phyloP scores from a whole-genome alignment of 2,888 invertebrate genomes.

The Acleris sparsana region DNA sequence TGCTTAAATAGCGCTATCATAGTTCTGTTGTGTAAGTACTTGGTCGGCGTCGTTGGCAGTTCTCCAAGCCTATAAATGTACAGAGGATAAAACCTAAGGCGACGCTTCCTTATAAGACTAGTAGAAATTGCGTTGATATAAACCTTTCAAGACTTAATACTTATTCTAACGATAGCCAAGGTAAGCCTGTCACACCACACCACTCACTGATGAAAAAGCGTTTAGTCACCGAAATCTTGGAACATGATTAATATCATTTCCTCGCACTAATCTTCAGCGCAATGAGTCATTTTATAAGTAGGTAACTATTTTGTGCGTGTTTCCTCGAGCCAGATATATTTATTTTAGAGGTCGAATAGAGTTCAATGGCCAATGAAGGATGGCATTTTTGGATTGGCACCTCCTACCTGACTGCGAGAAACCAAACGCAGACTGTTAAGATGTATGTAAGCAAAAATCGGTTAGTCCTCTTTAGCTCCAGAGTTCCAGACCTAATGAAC shows the following conservation, averaged over 20 bases:
- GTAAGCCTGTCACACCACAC: slow-evolving; percentile 11
- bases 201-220: slow-evolving; percentile 3
- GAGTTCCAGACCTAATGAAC: too few species aligned
- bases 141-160: neutral
- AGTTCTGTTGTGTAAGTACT: slow-evolving; percentile 54
- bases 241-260: slow-evolving; percentile 23
- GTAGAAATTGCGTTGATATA: slow-evolving; percentile 17
- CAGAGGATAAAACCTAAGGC: slow-evolving; percentile 55
- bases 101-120: slow-evolving; percentile 57
- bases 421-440: too few species aligned
- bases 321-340: slow-evolving; percentile 3
- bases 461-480: too few species aligned
- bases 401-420: too few species aligned
- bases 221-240: slow-evolving; percentile 20
- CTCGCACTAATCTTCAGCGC: slow-evolving; percentile 15
- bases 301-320: slow-evolving; percentile 3
- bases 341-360: too few species aligned
- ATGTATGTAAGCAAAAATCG: too few species aligned
- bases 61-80: slow-evolving; percentile 69
- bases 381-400: too few species aligned
- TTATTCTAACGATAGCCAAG: neutral
- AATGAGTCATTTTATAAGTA: slow-evolving; percentile 11
- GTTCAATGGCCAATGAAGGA: too few species aligned
- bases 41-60: slow-evolving; percentile 57
- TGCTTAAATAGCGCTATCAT: slow-evolving; percentile 36